A percentile compares a stretch with the other conserved stretches of the same genome.
These are phyloP conservation scores for Aptenodytes forsteri DNA, from an alignment of 2,113 vertebrate genomes.

Conservation along the genomic window DNA sequence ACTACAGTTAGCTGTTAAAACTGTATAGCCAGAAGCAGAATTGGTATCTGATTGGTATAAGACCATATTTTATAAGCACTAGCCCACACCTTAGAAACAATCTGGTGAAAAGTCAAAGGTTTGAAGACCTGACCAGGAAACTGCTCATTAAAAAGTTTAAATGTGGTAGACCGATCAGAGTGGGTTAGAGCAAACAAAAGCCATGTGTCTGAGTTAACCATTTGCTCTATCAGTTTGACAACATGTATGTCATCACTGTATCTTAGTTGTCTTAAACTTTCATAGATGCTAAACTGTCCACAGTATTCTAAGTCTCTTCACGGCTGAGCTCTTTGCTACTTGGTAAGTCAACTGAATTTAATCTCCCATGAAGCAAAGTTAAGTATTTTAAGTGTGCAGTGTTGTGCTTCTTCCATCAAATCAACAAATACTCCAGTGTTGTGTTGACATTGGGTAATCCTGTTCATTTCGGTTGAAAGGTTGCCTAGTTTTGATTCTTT, in stretches of 20 bases:
- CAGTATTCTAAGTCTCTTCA: neutral
- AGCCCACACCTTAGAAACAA: neutral
- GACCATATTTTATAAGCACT: neutral
- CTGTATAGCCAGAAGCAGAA: neutral
- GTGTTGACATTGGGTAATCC: neutral
- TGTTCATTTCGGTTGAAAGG: neutral
- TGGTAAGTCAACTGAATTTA: neutral
- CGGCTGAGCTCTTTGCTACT: neutral
- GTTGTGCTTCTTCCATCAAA: neutral
- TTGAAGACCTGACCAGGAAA: neutral
- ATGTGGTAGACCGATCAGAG: neutral
- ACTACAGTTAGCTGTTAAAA: neutral
- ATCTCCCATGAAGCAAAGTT: neutral
- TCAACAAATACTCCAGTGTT: neutral
- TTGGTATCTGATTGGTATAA: neutral
- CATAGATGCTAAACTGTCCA: neutral
- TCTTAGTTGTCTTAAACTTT: neutral
- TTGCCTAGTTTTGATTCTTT: neutral
- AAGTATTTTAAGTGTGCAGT: neutral
- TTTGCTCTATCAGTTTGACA: neutral
- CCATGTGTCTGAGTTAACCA: neutral
- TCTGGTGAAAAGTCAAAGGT: neutral
- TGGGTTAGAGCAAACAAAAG: neutral
- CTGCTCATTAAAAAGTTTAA: neutral
- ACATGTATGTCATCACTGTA: neutral